A percentile compares a stretch with the other conserved stretches of the same genome.
phyloP scores from a whole-genome alignment of 2,797 vertebrate species.

The Chrysocyon brachyurus region DNA sequence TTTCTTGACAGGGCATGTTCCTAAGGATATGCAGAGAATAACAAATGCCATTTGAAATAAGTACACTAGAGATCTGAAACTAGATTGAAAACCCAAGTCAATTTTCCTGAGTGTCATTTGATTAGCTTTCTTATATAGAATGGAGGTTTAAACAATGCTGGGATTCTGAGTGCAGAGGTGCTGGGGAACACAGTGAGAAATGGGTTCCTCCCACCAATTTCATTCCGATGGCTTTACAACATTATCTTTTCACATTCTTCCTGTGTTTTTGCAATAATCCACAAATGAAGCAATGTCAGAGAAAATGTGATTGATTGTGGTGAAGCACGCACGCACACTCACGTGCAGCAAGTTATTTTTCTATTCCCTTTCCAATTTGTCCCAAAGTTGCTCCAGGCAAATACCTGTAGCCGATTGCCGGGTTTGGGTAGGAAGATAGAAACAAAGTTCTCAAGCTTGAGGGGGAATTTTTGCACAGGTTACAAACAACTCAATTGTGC shows the following conservation, averaged over 20 bases:
- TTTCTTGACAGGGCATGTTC: conserved; percentile 89
- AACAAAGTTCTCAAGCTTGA: conserved; percentile 54
- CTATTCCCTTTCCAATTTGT: conserved; percentile 79
- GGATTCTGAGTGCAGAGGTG: conserved; percentile 85
- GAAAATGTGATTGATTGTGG: conserved; percentile 87
- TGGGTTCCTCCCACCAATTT: conserved; percentile 87
- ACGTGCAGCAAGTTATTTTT: conserved; percentile 82
- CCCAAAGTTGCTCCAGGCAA: conserved; percentile 72
- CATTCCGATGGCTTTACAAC: conserved; percentile 86
- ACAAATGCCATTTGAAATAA: conserved; percentile 90
- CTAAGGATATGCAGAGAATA: conserved; percentile 90
- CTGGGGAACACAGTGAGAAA: conserved; percentile 87
- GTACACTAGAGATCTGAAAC: conserved; percentile 89
- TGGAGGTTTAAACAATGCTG: conserved; percentile 88
- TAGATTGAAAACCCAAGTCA: conserved; percentile 89
- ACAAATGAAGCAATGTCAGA: conserved; percentile 88
- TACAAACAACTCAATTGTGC: conserved; percentile 58
- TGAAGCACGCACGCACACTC: conserved; percentile 78
- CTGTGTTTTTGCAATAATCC: conserved; percentile 88
- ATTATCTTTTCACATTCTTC: conserved; percentile 88
- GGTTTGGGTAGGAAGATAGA: conserved; percentile 58
- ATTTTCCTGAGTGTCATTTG: conserved; percentile 89
- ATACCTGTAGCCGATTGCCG: conserved; percentile 25
- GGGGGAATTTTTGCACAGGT: conserved; percentile 2
- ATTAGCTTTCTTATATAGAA: conserved; percentile 89